phyloP scores from a whole-genome alignment of 2,888 invertebrate species.

The Temnothorax ravouxi region DNA sequence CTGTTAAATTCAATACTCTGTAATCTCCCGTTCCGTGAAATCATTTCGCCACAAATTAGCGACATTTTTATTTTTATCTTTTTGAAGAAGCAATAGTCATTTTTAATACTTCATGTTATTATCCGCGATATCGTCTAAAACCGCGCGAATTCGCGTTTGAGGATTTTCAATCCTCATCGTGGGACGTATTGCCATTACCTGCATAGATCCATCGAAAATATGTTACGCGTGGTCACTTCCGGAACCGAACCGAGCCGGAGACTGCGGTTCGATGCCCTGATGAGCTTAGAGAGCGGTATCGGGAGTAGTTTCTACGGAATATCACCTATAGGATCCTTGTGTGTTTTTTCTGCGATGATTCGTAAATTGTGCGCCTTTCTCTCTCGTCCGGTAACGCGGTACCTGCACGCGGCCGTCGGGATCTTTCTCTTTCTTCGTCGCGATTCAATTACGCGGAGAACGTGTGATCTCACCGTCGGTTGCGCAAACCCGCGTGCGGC shows the following conservation, averaged over 20 bases:
- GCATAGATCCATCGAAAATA: not conserved
- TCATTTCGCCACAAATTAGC: not conserved
- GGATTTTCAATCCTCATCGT: slow-evolving; percentile 1
- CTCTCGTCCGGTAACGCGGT: slow-evolving; percentile 27
- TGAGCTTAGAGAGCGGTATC: not conserved
- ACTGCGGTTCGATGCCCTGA: slow-evolving; percentile 38
- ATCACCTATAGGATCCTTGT: slow-evolving; percentile 19
- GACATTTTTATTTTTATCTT: not conserved
- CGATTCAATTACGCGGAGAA: not conserved
- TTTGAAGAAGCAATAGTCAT: not conserved
- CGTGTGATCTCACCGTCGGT: not conserved
- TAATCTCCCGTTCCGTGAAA: not conserved
- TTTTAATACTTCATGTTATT: not conserved
- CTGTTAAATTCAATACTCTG: not conserved
- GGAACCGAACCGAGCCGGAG: not conserved
- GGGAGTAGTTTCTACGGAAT: slow-evolving; percentile 8
- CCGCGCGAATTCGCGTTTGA: not conserved
- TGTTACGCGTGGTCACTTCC: not conserved
- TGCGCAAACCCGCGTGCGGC: slow-evolving; percentile 20
- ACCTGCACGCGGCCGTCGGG: not conserved
- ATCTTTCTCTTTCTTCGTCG: not conserved
- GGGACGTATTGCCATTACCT: not conserved
- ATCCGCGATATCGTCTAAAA: not conserved
- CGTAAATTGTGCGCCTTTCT: slow-evolving; percentile 44
- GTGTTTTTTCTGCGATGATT: slow-evolving; percentile 1